Conservation (phyloP, 2,888 invertebrate species). For the Lithophane leautieri region DNA sequence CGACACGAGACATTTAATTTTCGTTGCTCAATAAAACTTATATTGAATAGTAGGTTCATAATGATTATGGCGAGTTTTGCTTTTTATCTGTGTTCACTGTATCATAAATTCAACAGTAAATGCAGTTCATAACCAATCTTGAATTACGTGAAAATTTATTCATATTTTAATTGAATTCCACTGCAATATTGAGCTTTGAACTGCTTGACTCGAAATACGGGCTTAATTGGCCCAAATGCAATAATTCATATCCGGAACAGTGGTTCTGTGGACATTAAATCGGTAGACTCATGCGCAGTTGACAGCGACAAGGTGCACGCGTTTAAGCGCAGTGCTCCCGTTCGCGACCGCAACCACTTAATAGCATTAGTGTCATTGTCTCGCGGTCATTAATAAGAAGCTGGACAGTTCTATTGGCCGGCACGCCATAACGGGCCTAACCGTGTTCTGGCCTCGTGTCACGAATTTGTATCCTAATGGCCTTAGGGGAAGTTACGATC, state of each 20-base stretch:
- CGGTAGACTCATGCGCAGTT: slow-evolving; percentile 61
- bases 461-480: slow-evolving; percentile 83
- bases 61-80: slow-evolving; percentile 14
- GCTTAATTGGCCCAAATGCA: slow-evolving; percentile 60
- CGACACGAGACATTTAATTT: slow-evolving; percentile 63
- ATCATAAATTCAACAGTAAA: slow-evolving; percentile 33
- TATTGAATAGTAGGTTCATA: slow-evolving; percentile 44
- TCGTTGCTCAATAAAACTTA: slow-evolving; percentile 60
- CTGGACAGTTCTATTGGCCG: slow-evolving; percentile 86
- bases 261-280: slow-evolving; percentile 58
- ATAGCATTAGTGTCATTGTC: slow-evolving; percentile 89
- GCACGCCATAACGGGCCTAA: slow-evolving; percentile 81
- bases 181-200: slow-evolving; percentile 58
- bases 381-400: slow-evolving; percentile 86
- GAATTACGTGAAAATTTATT: slow-evolving; percentile 40
- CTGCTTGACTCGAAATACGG: slow-evolving; percentile 44
- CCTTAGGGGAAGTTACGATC: slow-evolving; percentile 71
- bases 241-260: slow-evolving; percentile 60
- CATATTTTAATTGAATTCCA: slow-evolving; percentile 57
- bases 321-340: slow-evolving; percentile 77
- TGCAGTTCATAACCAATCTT: slow-evolving; percentile 22
- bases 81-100: slow-evolving; percentile 23
- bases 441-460: slow-evolving; percentile 80
- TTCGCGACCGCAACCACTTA: slow-evolving; percentile 81
- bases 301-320: slow-evolving; percentile 74